Percentiles rank a stretch among this genome's conserved stretches.
These are phyloP conservation scores for Chaetops frenatus DNA, from an alignment of 2,113 vertebrate genomes.

Conservation along the genomic window DNA sequence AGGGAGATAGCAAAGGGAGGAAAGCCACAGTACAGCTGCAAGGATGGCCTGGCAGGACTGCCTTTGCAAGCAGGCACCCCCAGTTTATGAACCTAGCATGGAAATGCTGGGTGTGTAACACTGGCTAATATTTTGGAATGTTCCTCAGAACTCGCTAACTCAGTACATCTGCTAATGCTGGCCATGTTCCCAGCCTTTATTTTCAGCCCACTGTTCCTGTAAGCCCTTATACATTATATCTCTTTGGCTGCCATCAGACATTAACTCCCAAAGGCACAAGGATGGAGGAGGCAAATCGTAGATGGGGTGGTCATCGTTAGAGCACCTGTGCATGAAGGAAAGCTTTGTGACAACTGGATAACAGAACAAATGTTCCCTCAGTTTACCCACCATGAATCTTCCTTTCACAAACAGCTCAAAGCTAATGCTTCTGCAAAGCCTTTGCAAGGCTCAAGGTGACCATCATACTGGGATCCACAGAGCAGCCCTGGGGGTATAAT, in stretches of 20 bases:
- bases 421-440: neutral
- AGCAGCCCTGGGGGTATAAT: neutral
- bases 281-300: neutral
- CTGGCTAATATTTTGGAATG: neutral
- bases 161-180: conserved; percentile 9
- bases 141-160: neutral
- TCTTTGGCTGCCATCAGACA: neutral
- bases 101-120: neutral
- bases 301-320: neutral
- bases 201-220: neutral
- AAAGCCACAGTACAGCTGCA: neutral
- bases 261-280: neutral
- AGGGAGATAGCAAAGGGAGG: neutral
- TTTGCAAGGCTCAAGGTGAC: neutral
- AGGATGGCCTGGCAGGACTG: neutral
- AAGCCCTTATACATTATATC: neutral
- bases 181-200: conserved; percentile 1
- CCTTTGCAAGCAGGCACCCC: neutral
- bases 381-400: neutral
- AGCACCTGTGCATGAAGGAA: neutral
- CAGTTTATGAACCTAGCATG: neutral
- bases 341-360: neutral
- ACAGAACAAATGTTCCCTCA: rapidly evolving
- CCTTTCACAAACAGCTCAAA: neutral
- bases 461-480: neutral